A percentile compares a stretch with the other conserved stretches of the same genome.
phyloP scores from a whole-genome alignment of 2,113 vertebrate species.

The Saguinus midas region DNA sequence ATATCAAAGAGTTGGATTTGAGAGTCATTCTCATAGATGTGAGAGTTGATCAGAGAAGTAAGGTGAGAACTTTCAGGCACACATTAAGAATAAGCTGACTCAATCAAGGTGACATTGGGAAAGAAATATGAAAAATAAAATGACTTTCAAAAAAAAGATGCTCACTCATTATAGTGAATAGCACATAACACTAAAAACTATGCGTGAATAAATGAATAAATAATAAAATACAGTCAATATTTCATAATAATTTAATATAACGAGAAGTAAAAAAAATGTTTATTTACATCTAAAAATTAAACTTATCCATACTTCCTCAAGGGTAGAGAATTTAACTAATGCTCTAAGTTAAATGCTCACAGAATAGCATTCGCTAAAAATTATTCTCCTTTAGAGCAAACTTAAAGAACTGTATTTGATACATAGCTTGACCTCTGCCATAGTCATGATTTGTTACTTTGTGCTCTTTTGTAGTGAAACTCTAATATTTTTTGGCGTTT shows the following conservation, averaged over 20 bases:
- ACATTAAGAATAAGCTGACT: not conserved
- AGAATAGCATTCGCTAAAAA: not conserved
- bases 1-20: not conserved
- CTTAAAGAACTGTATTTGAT: not conserved
- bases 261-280: not conserved
- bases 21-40: not conserved
- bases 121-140: not conserved
- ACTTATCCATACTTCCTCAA: not conserved
- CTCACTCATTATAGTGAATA: not conserved
- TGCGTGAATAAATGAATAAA: not conserved
- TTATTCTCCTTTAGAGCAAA: not conserved
- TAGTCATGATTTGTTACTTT: not conserved
- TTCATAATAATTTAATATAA: not conserved
- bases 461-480: not conserved
- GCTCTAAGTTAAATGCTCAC: not conserved
- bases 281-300: not conserved
- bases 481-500: not conserved
- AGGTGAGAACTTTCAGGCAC: not conserved
- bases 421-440: not conserved
- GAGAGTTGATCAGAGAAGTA: not conserved
- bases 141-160: not conserved
- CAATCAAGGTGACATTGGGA: not conserved
- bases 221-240: not conserved
- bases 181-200: not conserved
- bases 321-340: not conserved